Evolutionary conservation across 2,797 vertebrate genomes (phyloP).

Genomic region (Thamnophis elegans): DNA sequence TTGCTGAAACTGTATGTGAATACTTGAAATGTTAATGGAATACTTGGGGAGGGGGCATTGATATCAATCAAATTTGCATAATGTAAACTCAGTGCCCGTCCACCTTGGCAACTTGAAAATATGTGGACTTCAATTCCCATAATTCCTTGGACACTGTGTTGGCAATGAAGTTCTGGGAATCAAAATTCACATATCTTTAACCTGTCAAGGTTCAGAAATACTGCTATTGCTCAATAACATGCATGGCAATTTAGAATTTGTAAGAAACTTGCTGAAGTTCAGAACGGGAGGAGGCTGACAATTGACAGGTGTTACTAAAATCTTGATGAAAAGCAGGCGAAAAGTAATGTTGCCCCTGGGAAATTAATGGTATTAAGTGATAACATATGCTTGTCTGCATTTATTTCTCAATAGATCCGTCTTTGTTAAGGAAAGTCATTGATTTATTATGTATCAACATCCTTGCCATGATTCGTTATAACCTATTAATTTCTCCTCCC

Average conservation of each 20-base stretch:
- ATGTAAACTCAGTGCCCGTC: neutral
- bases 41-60: neutral
- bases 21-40: neutral
- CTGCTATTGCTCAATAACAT: neutral
- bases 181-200: neutral
- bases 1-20: neutral
- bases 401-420: constrained; percentile 18
- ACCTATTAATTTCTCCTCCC: constrained; percentile 21
- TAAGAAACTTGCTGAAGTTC: neutral
- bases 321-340: neutral
- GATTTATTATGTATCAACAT: constrained; percentile 24
- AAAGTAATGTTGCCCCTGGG: constrained; percentile 18
- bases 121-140: neutral
- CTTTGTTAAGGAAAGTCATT: constrained; percentile 18
- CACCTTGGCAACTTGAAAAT: neutral
- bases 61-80: neutral
- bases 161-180: neutral
- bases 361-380: constrained; percentile 34
- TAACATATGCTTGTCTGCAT: neutral
- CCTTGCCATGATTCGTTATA: constrained; percentile 10
- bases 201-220: neutral
- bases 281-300: neutral
- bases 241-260: neutral
- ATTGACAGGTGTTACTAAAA: constrained; percentile 30
- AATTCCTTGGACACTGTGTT: neutral